Base-by-base conservation (phyloP, 2,888 invertebrate species). In the Yponomeuta sedellus region DNA sequence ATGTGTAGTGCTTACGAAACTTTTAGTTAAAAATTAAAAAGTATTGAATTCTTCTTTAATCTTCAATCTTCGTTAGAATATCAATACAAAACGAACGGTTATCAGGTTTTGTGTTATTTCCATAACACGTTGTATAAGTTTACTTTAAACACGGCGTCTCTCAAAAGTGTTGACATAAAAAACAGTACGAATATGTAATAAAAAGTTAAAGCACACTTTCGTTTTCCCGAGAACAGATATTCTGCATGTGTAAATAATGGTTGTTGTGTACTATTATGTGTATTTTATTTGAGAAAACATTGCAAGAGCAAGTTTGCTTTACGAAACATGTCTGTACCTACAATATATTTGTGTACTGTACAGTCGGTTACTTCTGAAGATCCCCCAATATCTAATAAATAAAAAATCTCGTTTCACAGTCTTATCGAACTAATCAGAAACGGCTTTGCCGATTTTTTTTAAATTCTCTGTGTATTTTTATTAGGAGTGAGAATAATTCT, bases 301-400 rank as follows among this genome's bases (percentile, higher is more conserved):
- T 77, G 81, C 81, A 75, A 82, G 84, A 77, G 75, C 76, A 72
- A 76, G 76, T 82, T 82, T 80, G 77, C 81, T 80, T 83, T 85
- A 82, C 77, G 79, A 83, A 82, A 86, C 81, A 82, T 80, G 34
- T 34, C 34, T 34, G 34, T 34, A 34, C 34, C 34, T 34, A 34
- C 78, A 81, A 84, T 78, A 80, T 67, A 81, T 80, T 84, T 82
- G 80, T 86, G 86, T 85, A 88, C 85, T 86, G 88, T 87, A 86
- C 78, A 83, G 90, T 89, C 88, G 90, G 90, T 83, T 88, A 68
- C 34, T 34, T 5, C 34, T 34, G 64, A 61, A 19, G 61, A 68
- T 39, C 2, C 25, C 25, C 1, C 1, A 25, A 4, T 25, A 25
- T 25, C 2, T 25, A n/a, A 25, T 25, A 25, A 25, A 5, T 25